These are phyloP conservation scores for Sweltsa coloradensis DNA, from an alignment of 1,140 invertebrate species.

Conservation along the genomic window DNA sequence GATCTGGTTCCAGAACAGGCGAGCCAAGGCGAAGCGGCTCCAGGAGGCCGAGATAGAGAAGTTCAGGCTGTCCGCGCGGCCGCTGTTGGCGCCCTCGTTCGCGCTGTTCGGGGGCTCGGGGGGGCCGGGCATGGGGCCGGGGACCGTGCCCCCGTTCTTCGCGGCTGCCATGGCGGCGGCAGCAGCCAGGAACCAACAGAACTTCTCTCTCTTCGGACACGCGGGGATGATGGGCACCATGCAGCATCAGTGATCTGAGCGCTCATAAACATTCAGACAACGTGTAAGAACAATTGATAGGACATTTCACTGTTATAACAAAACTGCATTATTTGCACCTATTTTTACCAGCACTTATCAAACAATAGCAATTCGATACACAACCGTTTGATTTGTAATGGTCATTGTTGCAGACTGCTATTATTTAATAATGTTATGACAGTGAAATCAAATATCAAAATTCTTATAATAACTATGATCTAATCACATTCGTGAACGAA, in stretches of 20 bases:
- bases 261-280: no score
- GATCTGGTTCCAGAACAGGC: slow-evolving; percentile 95
- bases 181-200: not conserved
- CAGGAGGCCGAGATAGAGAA: slow-evolving; percentile 91
- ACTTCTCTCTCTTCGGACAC: not conserved
- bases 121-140: not conserved
- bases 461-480: no score
- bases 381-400: no score
- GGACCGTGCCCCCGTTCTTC: slow-evolving; percentile 1
- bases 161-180: slow-evolving; percentile 2
- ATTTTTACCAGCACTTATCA: no score
- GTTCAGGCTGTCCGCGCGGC: slow-evolving; percentile 56
- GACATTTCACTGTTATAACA: no score
- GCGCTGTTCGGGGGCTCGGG: not conserved
- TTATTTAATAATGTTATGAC: no score
- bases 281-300: no score
- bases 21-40: slow-evolving; percentile 87
- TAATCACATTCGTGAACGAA: no score
- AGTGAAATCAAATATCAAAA: no score
- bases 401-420: no score
- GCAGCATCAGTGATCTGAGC: slow-evolving; percentile 4
- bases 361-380: no score
- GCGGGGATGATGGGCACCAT: not conserved
- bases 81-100: slow-evolving; percentile 18
- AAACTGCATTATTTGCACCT: no score